Percentiles rank a stretch among this genome's conserved stretches.
Evolutionary conservation across 2,888 invertebrate species (phyloP).

Genomic region (Rugalucina vietnamica): DNA sequence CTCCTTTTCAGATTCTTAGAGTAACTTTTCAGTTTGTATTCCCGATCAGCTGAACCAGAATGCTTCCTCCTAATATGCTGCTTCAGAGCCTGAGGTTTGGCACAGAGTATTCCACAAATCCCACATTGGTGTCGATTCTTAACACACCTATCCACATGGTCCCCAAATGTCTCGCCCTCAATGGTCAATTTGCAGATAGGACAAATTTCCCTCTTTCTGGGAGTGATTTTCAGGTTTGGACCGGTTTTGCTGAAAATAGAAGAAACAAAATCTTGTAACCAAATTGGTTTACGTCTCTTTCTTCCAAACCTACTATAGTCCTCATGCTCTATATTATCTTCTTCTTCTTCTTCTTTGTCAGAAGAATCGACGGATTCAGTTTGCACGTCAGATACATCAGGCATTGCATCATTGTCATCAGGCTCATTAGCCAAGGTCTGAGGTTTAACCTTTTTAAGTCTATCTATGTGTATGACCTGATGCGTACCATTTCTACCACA

Average conservation of each 20-base stretch:
- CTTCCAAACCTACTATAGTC: conserved; percentile 16
- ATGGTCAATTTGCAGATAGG: not conserved
- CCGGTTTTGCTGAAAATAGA: conserved; percentile 28
- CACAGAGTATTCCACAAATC: not conserved
- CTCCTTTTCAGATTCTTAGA: no score
- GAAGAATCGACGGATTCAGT: no score
- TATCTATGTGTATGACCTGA: conserved; percentile 22
- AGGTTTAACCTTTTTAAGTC: not conserved
- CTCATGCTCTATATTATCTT: no score
- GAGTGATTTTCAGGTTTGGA: not conserved
- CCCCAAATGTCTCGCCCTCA: not conserved
- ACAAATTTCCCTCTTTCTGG: not conserved
- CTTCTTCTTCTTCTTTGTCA: no score
- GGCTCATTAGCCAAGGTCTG: not conserved
- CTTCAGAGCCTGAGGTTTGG: not conserved
- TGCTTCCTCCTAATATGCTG: not conserved
- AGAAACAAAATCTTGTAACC: conserved; percentile 31
- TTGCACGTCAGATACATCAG: no score
- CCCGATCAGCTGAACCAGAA: no score
- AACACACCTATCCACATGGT: not conserved
- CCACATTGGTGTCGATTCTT: not conserved
- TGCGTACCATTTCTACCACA: conserved; percentile 33
- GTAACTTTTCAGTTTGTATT: no score
- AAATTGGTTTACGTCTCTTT: conserved; percentile 8
- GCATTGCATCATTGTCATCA: no score